These are phyloP conservation scores for Syritta pipiens DNA, from an alignment of 2,888 invertebrate genomes.

Conservation along the genomic window DNA sequence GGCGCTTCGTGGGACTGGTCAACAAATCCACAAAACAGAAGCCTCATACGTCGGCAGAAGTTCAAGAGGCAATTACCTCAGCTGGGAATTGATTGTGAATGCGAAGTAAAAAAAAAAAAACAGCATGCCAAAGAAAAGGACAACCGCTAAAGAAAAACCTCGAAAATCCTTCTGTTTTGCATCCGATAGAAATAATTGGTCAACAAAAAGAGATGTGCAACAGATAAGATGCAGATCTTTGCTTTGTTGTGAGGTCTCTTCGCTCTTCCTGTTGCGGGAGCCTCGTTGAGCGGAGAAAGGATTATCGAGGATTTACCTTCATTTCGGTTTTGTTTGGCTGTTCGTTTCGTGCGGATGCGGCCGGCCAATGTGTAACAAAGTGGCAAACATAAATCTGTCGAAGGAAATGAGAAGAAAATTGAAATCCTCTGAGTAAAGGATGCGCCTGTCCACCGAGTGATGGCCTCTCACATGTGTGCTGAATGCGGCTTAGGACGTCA, in stretches of 20 bases:
- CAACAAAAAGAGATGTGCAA: slow-evolving; percentile 43
- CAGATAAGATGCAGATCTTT: slow-evolving; percentile 47
- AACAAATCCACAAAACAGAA: slow-evolving; percentile 42
- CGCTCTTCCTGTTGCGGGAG: slow-evolving; percentile 4
- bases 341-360: slow-evolving; percentile 10
- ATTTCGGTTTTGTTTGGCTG: slow-evolving; percentile 10
- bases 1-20: slow-evolving; percentile 44
- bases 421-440: not conserved
- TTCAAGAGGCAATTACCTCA: slow-evolving; percentile 60
- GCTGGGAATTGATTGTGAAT: slow-evolving; percentile 40
- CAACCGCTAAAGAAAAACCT: slow-evolving; percentile 27
- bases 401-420: not conserved
- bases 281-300: slow-evolving; percentile 16
- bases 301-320: slow-evolving; percentile 37
- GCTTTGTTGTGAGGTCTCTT: slow-evolving; percentile 2
- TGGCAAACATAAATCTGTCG: slow-evolving; percentile 22
- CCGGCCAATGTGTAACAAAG: slow-evolving; percentile 6
- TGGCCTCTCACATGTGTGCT: slow-evolving; percentile 13
- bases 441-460: not conserved
- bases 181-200: slow-evolving; percentile 43
- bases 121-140: slow-evolving; percentile 16
- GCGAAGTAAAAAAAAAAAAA: slow-evolving; percentile 2
- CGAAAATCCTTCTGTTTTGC: slow-evolving; percentile 64
- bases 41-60: slow-evolving; percentile 40
- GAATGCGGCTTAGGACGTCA: slow-evolving; percentile 33